Percentiles rank a stretch among this genome's conserved stretches.
Conservation (phyloP, 1,140 invertebrate species). For the Globodera ellingtonae region DNA sequence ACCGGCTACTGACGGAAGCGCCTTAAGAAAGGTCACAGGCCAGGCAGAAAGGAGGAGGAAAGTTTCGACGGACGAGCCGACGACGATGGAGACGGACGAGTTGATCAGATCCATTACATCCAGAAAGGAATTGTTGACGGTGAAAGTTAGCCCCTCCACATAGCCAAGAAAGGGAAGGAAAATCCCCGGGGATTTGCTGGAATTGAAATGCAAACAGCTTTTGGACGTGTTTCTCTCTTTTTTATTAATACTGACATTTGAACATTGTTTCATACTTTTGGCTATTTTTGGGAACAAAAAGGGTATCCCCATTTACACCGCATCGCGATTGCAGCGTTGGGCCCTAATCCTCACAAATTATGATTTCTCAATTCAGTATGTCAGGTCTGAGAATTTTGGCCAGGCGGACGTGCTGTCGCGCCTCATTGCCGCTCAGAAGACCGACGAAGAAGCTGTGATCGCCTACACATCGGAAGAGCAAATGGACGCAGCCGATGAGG, state of each 20-base stretch:
- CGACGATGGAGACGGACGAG: not conserved
- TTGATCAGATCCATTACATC: not conserved
- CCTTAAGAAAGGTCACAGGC: not conserved
- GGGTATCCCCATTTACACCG: too few species aligned
- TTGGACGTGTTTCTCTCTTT: too few species aligned
- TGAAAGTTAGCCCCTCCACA: not conserved
- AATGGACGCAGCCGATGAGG: not conserved
- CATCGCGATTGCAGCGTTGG: slow-evolving; percentile 2
- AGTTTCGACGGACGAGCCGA: not conserved
- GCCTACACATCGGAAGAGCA: not conserved
- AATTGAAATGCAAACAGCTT: too few species aligned
- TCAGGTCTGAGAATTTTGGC: slow-evolving; percentile 40
- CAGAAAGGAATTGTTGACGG: not conserved
- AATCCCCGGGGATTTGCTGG: too few species aligned
- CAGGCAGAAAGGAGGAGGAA: not conserved
- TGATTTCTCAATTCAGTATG: slow-evolving; percentile 53
- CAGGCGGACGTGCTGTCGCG: slow-evolving; percentile 54
- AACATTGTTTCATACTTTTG: too few species aligned
- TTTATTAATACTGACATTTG: too few species aligned
- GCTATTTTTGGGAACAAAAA: too few species aligned
- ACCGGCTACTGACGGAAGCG: not conserved
- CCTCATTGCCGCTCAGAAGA: slow-evolving; percentile 21
- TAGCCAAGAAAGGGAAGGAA: not conserved
- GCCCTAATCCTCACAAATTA: slow-evolving; percentile 44
- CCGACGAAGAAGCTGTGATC: slow-evolving; percentile 6